phyloP scores from a whole-genome alignment of 2,113 vertebrate species.

The Ctenodactylus gundi region DNA sequence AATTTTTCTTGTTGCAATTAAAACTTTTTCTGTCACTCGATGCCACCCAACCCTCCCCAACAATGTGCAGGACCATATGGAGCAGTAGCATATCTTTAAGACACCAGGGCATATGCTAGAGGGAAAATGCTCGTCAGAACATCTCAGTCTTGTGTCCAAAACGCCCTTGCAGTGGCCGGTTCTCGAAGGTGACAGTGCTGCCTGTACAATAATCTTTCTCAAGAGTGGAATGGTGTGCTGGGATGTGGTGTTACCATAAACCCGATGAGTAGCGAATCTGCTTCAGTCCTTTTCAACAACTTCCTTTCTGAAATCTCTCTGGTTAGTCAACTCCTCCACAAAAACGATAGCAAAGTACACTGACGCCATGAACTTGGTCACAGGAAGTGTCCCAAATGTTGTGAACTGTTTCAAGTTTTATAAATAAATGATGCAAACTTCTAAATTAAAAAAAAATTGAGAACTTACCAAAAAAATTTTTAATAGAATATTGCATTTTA shows the following conservation, averaged over 20 bases:
- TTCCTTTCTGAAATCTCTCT: neutral
- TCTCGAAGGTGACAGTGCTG: neutral
- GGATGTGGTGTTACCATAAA: neutral
- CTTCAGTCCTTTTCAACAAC: rapidly evolving
- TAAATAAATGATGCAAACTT: neutral
- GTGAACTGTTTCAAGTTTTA: neutral
- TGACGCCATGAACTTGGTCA: rapidly evolving
- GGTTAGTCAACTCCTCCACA: neutral
- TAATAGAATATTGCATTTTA: neutral
- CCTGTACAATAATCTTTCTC: too few relatives aligned
- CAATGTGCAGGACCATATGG: too few relatives aligned
- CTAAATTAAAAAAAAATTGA: neutral
- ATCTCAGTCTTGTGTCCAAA: neutral
- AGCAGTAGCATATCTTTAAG: neutral
- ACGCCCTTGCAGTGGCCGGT: rapidly evolving
- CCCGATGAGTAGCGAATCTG: rapidly evolving
- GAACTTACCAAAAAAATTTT: neutral
- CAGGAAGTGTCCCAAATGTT: neutral
- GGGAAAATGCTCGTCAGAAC: rapidly evolving
- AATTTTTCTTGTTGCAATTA: neutral
- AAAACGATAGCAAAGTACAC: neutral
- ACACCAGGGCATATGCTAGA: neutral
- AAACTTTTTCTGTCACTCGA: neutral
- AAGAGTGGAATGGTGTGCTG: neutral
- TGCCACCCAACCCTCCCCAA: neutral